Percentiles rank a stretch among this genome's conserved stretches.
Conservation (phyloP, 2,113 vertebrate species). For the Turdus rufiventris region DNA sequence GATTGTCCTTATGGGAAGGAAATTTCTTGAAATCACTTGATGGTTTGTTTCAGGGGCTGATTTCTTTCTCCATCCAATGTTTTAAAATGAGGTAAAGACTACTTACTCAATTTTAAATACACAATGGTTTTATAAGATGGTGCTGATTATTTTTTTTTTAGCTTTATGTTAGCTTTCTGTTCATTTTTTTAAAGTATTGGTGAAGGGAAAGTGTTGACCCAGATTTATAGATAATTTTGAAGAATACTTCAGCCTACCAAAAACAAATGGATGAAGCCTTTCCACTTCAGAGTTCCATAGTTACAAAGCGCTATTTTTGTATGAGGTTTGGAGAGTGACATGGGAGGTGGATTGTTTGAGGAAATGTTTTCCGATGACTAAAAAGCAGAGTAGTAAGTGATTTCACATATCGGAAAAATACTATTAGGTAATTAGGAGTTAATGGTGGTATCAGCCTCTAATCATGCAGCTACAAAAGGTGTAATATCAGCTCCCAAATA, state of each 20-base stretch:
- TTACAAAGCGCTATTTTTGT: not conserved
- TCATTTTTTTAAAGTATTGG: not conserved
- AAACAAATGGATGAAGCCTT: not conserved
- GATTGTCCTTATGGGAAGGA: not conserved
- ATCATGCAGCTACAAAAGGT: not conserved
- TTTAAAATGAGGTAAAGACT: not conserved
- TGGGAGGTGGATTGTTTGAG: not conserved
- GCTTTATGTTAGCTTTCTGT: not conserved
- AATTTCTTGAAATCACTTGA: not conserved
- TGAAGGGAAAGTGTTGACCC: not conserved
- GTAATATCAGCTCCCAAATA: not conserved
- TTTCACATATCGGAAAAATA: not conserved
- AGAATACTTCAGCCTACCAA: not conserved
- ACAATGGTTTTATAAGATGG: not conserved
- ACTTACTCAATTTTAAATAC: fast-evolving
- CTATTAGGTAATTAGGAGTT: not conserved
- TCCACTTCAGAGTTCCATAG: not conserved
- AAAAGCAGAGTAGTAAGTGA: not conserved
- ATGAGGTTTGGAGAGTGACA: not conserved
- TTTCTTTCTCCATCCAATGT: not conserved
- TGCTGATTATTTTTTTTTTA: not conserved
- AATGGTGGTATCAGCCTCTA: not conserved
- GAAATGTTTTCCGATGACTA: not conserved
- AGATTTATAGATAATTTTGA: not conserved
- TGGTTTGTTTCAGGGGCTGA: not conserved